Evolutionary conservation across 2,797 vertebrate genomes (phyloP).

Genomic region (Scolopax bukidnonensis): DNA sequence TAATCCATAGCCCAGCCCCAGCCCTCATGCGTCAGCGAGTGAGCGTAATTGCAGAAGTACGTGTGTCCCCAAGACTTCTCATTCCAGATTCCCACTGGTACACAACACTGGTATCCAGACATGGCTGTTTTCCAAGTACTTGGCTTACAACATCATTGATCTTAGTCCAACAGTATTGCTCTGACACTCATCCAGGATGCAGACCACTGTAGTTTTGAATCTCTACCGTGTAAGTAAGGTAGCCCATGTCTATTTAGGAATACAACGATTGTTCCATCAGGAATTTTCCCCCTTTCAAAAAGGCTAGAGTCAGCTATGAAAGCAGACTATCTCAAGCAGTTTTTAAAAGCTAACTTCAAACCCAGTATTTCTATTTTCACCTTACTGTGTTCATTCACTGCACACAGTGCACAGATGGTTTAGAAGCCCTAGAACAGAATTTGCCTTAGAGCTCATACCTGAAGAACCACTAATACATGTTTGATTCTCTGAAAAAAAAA

Average conservation of each 20-base stretch:
- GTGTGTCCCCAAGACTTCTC: background rate
- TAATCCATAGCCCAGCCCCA: background rate
- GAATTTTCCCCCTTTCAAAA: background rate
- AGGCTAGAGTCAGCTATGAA: background rate
- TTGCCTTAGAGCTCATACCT: background rate
- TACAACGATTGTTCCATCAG: background rate
- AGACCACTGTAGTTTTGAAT: background rate
- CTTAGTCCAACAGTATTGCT: background rate
- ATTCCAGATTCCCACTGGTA: background rate
- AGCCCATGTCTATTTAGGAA: background rate
- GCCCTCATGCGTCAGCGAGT: accelerated
- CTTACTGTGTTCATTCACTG: background rate
- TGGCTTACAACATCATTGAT: background rate
- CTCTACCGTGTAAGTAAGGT: background rate
- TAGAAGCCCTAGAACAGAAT: background rate
- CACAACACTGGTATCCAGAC: background rate
- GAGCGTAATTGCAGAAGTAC: accelerated
- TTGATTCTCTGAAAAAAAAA: background rate
- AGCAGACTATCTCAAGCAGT: background rate
- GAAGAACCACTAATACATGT: background rate
- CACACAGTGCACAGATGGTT: background rate
- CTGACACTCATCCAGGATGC: background rate
- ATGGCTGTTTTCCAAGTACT: background rate
- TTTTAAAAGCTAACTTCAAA: background rate
- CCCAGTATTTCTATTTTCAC: background rate